Percentiles rank a stretch among this genome's conserved stretches.
Conservation (phyloP, 1,140 invertebrate genomes). For the Drosophila micromelanica region DNA sequence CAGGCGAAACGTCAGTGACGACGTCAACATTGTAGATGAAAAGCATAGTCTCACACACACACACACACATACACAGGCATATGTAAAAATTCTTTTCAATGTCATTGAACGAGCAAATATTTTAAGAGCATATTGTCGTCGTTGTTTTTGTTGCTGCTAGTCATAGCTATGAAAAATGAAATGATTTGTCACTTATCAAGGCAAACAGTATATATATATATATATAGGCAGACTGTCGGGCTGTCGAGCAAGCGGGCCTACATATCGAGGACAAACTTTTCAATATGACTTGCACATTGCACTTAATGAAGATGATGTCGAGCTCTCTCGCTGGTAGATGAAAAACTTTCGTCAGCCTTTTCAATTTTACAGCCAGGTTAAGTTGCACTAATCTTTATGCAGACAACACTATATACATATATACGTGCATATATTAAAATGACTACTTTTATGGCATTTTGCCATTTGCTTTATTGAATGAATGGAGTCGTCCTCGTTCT, state of each 20-base stretch:
- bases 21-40: conserved; percentile 45
- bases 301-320: conserved; percentile 70
- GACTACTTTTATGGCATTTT: conserved; percentile 57
- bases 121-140: conserved; percentile 56
- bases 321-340: conserved; percentile 3
- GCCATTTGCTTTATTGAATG: conserved; percentile 63
- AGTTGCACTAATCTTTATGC: conserved; percentile 50
- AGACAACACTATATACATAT: background rate
- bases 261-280: conserved; percentile 61
- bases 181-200: conserved; percentile 78
- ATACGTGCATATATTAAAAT: background rate
- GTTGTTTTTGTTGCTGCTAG: conserved; percentile 18
- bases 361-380: conserved; percentile 63
- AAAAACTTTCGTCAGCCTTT: conserved; percentile 33
- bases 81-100: conserved; percentile 77
- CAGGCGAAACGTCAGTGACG: conserved; percentile 63
- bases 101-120: conserved; percentile 75
- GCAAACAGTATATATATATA: conserved; percentile 30
- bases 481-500: conserved; percentile 19
- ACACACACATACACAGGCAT: background rate
- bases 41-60: conserved; percentile 8
- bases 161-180: conserved; percentile 58
- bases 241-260: conserved; percentile 6
- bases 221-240: conserved; percentile 22
- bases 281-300: conserved; percentile 47